phyloP scores from a whole-genome alignment of 2,888 invertebrate species.

The Pomacea canaliculata region DNA sequence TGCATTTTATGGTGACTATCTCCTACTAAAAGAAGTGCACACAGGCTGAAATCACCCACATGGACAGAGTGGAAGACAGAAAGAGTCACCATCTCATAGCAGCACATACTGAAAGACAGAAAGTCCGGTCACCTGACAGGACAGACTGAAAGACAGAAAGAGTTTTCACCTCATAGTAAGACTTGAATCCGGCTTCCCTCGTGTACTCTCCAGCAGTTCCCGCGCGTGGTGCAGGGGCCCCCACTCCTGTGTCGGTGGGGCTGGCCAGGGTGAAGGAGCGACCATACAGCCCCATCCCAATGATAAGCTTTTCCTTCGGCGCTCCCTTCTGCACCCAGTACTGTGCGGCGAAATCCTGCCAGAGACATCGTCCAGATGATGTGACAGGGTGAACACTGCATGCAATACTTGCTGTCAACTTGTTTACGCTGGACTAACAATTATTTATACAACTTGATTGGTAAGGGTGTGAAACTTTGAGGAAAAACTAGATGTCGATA shows the following conservation, averaged over 20 bases:
- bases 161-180: slow-evolving; percentile 61
- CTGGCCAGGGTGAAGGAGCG: slow-evolving; percentile 54
- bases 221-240: slow-evolving; percentile 46
- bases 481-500: too few species aligned
- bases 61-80: too few species aligned
- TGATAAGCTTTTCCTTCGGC: slow-evolving; percentile 51
- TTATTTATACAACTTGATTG: too few species aligned
- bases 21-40: too few species aligned
- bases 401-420: too few species aligned
- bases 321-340: slow-evolving; percentile 59
- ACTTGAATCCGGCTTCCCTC: slow-evolving; percentile 53
- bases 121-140: not conserved
- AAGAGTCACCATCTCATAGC: too few species aligned
- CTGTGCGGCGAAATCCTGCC: slow-evolving; percentile 50
- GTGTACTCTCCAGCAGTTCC: slow-evolving; percentile 54
- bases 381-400: not conserved
- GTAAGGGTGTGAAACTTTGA: too few species aligned
- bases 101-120: too few species aligned
- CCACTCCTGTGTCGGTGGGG: slow-evolving; percentile 39
- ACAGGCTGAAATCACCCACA: too few species aligned
- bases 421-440: too few species aligned
- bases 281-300: slow-evolving; percentile 63
- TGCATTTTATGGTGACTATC: too few species aligned
- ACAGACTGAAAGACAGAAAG: not conserved
- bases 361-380: not conserved